phyloP scores from a whole-genome alignment of 2,797 vertebrate genomes.

The Pterois miles region DNA sequence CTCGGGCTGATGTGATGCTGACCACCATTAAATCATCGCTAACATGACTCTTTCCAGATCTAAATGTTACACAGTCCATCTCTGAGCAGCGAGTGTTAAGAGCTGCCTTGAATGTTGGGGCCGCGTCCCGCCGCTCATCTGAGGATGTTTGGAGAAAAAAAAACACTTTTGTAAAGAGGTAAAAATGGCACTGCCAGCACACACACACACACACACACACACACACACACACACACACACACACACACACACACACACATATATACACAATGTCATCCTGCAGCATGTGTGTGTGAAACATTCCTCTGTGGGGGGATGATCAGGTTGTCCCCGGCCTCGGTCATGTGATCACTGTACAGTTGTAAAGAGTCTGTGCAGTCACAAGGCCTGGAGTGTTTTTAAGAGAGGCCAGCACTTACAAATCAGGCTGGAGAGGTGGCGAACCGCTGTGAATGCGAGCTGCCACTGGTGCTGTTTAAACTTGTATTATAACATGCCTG shows the following conservation, averaged over 20 bases:
- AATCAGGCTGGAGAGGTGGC: background rate
- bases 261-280: background rate
- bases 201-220: background rate
- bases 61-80: background rate
- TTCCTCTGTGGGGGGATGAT: slow-evolving; percentile 43
- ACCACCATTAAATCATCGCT: background rate
- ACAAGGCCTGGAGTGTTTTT: background rate
- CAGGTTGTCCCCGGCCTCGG: background rate
- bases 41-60: background rate
- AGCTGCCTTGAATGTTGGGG: background rate
- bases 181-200: background rate
- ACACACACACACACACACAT: background rate
- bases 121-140: background rate
- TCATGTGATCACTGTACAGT: slow-evolving; percentile 42
- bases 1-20: background rate
- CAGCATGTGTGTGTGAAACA: slow-evolving; percentile 52
- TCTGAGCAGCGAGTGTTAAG: background rate
- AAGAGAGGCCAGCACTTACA: background rate
- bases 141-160: background rate
- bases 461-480: background rate
- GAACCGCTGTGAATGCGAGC: background rate
- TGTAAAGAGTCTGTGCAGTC: background rate
- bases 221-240: background rate
- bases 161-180: background rate
- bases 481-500: background rate